A percentile compares a stretch with the other conserved stretches of the same genome.
These are phyloP conservation scores for Brenthis hecate DNA, from an alignment of 2,888 invertebrate genomes.

Conservation along the genomic window DNA sequence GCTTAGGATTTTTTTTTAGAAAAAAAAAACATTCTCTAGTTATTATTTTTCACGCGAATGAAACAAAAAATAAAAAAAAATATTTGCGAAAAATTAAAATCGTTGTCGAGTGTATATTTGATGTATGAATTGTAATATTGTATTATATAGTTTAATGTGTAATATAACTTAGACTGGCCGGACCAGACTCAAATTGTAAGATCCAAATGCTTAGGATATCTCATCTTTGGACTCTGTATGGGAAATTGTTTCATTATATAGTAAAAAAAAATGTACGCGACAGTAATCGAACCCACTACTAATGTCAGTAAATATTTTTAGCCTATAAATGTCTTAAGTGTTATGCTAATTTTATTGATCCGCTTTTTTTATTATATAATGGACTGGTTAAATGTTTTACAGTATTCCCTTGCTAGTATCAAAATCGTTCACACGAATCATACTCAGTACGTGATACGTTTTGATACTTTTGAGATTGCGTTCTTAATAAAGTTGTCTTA, in stretches of 20 bases:
- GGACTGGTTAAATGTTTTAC: neutral
- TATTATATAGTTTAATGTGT: conserved; percentile 60
- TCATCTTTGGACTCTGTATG: conserved; percentile 6
- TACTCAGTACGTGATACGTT: too few relatives aligned
- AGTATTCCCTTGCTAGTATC: neutral
- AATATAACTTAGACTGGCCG: conserved; percentile 56
- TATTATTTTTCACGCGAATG: conserved; percentile 43
- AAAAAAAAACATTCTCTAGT: conserved; percentile 45
- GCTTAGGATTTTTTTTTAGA: conserved; percentile 42
- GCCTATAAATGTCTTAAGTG: neutral
- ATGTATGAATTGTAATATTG: conserved; percentile 56
- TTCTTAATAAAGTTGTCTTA: neutral
- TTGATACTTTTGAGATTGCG: conserved; percentile 4
- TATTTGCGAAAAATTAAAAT: conserved; percentile 34
- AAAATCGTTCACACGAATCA: conserved; percentile 6
- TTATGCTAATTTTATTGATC: neutral
- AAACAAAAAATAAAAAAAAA: conserved; percentile 38
- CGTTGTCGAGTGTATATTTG: conserved; percentile 44
- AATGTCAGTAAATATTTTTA: neutral
- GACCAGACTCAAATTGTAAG: conserved; percentile 51
- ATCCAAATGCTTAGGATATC: conserved; percentile 27
- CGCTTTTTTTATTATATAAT: conserved; percentile 5
- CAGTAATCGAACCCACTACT: conserved; percentile 11
- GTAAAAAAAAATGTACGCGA: conserved; percentile 3
- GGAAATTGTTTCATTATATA: conserved; percentile 7